phyloP scores from a whole-genome alignment of 2,888 invertebrate genomes.

The Orchesella flavescens region DNA sequence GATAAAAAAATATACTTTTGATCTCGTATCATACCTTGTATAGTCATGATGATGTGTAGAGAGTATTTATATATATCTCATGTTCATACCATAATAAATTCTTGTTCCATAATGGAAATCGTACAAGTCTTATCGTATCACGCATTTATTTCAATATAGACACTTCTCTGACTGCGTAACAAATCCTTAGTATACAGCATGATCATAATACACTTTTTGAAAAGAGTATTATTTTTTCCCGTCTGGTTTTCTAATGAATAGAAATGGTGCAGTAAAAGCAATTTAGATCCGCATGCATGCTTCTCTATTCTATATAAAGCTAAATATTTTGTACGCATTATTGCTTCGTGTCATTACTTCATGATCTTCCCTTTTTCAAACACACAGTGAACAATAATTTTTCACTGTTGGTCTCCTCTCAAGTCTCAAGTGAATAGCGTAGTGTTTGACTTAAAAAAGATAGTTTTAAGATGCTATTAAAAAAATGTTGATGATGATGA shows the following conservation, averaged over 20 bases:
- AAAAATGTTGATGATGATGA: neutral
- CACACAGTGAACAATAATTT: neutral
- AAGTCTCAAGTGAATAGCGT: neutral
- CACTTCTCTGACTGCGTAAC: constrained; percentile 49
- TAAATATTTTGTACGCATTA: neutral
- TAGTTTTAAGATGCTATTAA: neutral
- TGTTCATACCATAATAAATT: constrained; percentile 27
- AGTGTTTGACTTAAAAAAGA: neutral
- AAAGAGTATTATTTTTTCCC: constrained; percentile 18
- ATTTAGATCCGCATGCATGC: constrained; percentile 36
- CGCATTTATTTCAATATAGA: neutral
- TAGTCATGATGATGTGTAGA: neutral
- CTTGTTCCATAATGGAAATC: neutral
- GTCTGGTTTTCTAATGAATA: constrained; percentile 17
- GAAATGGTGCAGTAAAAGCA: constrained; percentile 44
- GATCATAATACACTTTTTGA: neutral
- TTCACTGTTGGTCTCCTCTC: neutral
- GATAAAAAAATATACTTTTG: neutral
- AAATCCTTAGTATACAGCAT: constrained; percentile 39
- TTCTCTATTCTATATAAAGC: neutral
- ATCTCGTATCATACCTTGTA: neutral
- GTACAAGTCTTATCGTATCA: neutral
- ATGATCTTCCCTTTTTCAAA: constrained; percentile 1
- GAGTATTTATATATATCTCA: neutral
- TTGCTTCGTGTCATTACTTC: neutral